These are phyloP conservation scores for Lumbricus terrestris DNA, from an alignment of 2,888 invertebrate genomes.

Conservation along the genomic window DNA sequence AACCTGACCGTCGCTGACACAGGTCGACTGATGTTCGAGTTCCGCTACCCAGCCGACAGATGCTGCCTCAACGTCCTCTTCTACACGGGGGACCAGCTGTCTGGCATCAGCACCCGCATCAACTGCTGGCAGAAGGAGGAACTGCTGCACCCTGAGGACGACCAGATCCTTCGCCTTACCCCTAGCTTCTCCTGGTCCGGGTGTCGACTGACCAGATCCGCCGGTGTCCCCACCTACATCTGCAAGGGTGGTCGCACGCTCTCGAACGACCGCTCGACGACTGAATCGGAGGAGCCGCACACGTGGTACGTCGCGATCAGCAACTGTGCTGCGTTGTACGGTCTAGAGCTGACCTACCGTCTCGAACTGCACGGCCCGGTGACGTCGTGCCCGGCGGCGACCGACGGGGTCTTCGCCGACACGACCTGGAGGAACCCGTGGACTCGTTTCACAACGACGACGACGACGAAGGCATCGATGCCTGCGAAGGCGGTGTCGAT, in stretches of 20 bases:
- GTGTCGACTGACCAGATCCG: conserved; percentile 30
- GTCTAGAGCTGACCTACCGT: conserved; percentile 33
- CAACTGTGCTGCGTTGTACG: conserved; percentile 34
- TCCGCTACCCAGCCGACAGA: conserved; percentile 37
- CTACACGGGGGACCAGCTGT: conserved; percentile 37
- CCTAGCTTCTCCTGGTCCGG: conserved; percentile 40
- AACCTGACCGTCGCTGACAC: conserved; percentile 35
- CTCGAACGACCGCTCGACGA: conserved; percentile 14
- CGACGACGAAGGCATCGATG: neutral
- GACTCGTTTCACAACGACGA: neutral
- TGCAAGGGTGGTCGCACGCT: conserved; percentile 36
- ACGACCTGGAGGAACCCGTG: neutral
- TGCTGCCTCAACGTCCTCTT: conserved; percentile 41
- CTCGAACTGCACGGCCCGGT: conserved; percentile 33
- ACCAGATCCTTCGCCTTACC: conserved; percentile 39
- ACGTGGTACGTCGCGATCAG: conserved; percentile 35
- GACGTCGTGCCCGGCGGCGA: conserved; percentile 22
- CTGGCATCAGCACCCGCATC: conserved; percentile 35
- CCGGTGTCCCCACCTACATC: conserved; percentile 24
- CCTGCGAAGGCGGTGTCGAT: neutral
- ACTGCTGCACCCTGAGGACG: conserved; percentile 35
- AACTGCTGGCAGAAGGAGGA: conserved; percentile 39
- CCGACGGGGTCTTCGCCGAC: neutral
- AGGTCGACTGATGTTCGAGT: conserved; percentile 34
- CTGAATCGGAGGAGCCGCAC: neutral